Evolutionary conservation across 2,113 vertebrate genomes (phyloP), one percentile per base, ranked within the genome.

Genomic region (Proterorhinus semilunaris): DNA sequence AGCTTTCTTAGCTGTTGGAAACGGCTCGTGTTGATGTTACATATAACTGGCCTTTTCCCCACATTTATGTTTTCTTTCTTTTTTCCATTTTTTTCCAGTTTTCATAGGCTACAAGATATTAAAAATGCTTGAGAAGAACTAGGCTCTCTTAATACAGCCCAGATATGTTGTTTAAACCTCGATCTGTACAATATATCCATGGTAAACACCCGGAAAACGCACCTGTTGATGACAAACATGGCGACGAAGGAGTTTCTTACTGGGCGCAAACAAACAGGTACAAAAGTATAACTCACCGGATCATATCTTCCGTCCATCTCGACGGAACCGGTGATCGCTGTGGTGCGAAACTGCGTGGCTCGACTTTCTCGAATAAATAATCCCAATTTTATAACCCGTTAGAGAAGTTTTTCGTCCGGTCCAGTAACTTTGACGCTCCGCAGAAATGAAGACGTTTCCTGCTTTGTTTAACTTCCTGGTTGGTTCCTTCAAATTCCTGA

Each of bases 401-500:
- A 72, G 74, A 73, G 69, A 0, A 13, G 13, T 66, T 15, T 21
- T 58, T 1, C 12, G 9, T 15, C 46, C n/a, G 13, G 48, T 70
- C 16, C 10, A 10, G 0, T 57, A 36, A 59, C 49, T 65, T 64
- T 55, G 53, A 50, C 15, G 65, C n/a, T 72, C 17, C 5, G 5
- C 52, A 49, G 17, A 53, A 63, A 16, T 42, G 7, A 43, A 9
- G 11, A 42, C 47, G 72, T 72, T 78, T 80, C 52, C 73, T 81
- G 54, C 8, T 78, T 17, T 4, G 17, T 44, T 71, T 42, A 15
- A 89, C 90, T 92, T 93, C 92, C 92, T 91, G 89, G 83, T 92
- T 84, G 36, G 63, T 43, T 57, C 45, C 7, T 68, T 72, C 80
- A 46, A 65, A 88, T 87, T 87, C 86, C 78, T 74, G 63, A 52